Conservation (phyloP, 2,888 invertebrate species). For the Bombylius major region DNA sequence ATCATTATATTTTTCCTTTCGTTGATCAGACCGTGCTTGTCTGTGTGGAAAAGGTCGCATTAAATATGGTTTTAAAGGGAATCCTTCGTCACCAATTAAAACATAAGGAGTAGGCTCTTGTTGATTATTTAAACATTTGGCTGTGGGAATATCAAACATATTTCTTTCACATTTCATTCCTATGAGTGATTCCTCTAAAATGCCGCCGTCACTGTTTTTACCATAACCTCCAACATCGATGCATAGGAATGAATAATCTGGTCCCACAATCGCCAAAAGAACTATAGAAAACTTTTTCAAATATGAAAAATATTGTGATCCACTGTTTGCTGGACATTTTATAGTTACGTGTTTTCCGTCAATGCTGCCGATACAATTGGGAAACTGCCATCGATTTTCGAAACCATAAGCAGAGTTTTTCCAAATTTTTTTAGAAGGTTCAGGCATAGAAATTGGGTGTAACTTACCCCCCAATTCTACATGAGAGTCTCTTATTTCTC, state of each 20-base stretch:
- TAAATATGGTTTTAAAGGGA: conserved; percentile 2
- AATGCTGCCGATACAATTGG: conserved; percentile 2
- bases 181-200: conserved; percentile 2
- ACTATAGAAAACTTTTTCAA: conserved; percentile 3
- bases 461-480: no score
- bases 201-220: not conserved
- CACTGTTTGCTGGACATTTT: conserved; percentile 1
- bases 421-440: not conserved
- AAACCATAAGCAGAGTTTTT: not conserved
- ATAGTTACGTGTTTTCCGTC: conserved; percentile 2
- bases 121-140: not conserved
- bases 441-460: not conserved
- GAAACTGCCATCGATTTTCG: not conserved
- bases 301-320: conserved; percentile 2
- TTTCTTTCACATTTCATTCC: not conserved
- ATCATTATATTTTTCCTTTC: not conserved
- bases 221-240: conserved; percentile 3
- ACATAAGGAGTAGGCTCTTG: not conserved
- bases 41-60: no score
- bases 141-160: not conserved
- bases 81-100: conserved; percentile 2
- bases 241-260: conserved; percentile 2
- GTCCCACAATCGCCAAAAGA: conserved; percentile 2
- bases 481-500: no score
- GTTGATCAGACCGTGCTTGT: not conserved